Conservation (phyloP, 1,140 invertebrate species). For the Notospermus geniculatus region DNA sequence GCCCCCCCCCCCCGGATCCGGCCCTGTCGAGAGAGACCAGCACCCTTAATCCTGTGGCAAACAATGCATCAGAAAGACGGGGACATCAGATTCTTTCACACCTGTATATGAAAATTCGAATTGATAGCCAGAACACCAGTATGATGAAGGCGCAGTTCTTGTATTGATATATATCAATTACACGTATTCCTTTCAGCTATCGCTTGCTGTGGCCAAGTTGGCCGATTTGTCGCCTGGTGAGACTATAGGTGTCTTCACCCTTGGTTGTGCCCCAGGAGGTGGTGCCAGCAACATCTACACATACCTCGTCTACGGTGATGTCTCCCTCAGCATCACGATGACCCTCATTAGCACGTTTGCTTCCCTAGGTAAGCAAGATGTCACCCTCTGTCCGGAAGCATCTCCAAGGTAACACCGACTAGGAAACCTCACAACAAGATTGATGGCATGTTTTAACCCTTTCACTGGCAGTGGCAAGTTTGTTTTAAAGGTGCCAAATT, state of each 20-base stretch:
- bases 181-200: slow-evolving; percentile 12
- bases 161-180: neutral
- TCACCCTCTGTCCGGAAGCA: no score
- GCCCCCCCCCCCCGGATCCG: no score
- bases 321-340: slow-evolving; percentile 88
- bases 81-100: no score
- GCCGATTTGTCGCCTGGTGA: slow-evolving; percentile 12
- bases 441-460: no score
- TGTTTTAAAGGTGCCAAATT: no score
- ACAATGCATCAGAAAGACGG: neutral
- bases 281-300: slow-evolving; percentile 97
- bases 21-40: no score
- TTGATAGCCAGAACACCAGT: neutral
- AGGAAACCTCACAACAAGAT: no score
- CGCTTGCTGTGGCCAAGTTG: slow-evolving; percentile 16
- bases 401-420: no score
- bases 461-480: no score
- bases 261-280: slow-evolving; percentile 85
- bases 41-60: no score
- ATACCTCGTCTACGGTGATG: slow-evolving; percentile 79
- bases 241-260: slow-evolving; percentile 82
- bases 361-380: slow-evolving; percentile 69
- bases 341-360: slow-evolving; percentile 84
- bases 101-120: neutral
- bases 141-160: neutral